These are phyloP conservation scores for Desmodus rotundus DNA, from an alignment of 2,113 vertebrate genomes.

Conservation along the genomic window DNA sequence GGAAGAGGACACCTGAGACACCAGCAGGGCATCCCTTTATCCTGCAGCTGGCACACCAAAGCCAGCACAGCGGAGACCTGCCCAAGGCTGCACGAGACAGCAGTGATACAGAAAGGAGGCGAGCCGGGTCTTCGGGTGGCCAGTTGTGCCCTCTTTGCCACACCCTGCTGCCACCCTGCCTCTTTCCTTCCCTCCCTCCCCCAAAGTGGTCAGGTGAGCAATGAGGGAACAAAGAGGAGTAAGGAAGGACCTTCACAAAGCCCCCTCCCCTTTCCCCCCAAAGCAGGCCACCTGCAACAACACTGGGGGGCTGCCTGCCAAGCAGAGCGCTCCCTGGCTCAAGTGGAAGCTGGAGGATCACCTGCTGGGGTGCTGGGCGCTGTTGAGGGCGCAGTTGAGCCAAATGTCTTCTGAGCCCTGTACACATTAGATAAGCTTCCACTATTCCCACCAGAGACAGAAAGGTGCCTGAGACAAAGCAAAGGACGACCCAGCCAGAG, in stretches of 20 bases:
- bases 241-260: not conserved
- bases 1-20: not conserved
- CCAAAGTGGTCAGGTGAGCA: not conserved
- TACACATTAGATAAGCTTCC: not conserved
- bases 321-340: not conserved
- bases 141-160: not conserved
- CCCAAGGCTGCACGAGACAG: accelerated
- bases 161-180: not conserved
- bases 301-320: not conserved
- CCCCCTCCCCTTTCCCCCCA: not conserved
- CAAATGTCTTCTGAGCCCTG: not conserved
- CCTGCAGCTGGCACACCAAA: not conserved
- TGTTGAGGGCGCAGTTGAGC: not conserved
- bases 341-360: not conserved
- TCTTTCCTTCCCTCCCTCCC: not conserved
- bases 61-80: not conserved
- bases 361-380: not conserved
- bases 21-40: not conserved
- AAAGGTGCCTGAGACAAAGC: not conserved
- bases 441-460: not conserved
- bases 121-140: not conserved
- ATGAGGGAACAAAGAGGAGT: not conserved
- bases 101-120: not conserved
- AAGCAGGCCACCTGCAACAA: not conserved
- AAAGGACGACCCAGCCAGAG: not conserved